phyloP scores from a whole-genome alignment of 2,797 vertebrate species.

The Yasuhikotakia modesta region DNA sequence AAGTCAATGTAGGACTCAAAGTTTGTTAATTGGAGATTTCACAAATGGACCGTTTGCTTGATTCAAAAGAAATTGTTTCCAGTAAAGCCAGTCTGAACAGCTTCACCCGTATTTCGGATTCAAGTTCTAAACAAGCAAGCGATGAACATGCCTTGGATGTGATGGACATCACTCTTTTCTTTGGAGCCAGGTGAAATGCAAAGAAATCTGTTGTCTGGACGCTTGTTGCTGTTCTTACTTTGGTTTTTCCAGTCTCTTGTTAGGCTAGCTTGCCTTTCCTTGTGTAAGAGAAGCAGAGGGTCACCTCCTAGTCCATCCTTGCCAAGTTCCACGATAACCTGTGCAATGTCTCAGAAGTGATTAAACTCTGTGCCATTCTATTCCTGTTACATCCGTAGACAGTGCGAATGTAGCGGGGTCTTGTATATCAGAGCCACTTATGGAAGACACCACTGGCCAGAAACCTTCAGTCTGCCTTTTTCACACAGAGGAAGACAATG shows the following conservation, averaged over 20 bases:
- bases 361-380: slow-evolving; percentile 99
- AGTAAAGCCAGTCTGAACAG: slow-evolving; percentile 43
- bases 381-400: slow-evolving; percentile 99
- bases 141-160: slow-evolving; percentile 63
- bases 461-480: slow-evolving; percentile 80
- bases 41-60: slow-evolving; percentile 57
- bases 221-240: slow-evolving; percentile 67
- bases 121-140: slow-evolving; percentile 36
- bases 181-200: slow-evolving; percentile 75
- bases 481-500: slow-evolving; percentile 84
- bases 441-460: slow-evolving; percentile 90
- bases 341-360: slow-evolving; percentile 98
- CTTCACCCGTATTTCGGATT: slow-evolving; percentile 51
- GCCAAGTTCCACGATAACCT: slow-evolving; percentile 90
- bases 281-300: slow-evolving; percentile 80
- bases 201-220: slow-evolving; percentile 59
- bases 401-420: slow-evolving; percentile 99
- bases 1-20: slow-evolving; percentile 55
- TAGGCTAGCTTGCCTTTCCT: slow-evolving; percentile 78
- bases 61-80: slow-evolving; percentile 51
- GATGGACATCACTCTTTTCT: slow-evolving; percentile 69
- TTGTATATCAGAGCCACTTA: slow-evolving; percentile 98
- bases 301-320: slow-evolving; percentile 87
- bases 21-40: slow-evolving; percentile 59
- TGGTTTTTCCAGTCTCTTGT: slow-evolving; percentile 84